Evolutionary conservation across 2,888 invertebrate species (phyloP), one percentile per base, ranked within the genome.

Genomic region (Octodonta nipae): DNA sequence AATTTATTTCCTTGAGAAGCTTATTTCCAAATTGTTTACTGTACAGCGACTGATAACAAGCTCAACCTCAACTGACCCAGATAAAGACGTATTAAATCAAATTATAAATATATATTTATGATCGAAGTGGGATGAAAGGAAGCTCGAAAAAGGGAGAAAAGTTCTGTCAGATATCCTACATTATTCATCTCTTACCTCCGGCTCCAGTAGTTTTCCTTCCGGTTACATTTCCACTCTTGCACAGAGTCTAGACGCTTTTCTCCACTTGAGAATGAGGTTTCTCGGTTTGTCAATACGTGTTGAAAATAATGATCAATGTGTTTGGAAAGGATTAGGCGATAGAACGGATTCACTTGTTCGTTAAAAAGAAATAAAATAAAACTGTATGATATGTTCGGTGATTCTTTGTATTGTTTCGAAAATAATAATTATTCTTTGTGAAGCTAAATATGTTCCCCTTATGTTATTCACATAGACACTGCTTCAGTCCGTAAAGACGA

Each of bases 131-230:
- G 30, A 33, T 32, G 15, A 25, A 37, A 30, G 30, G 22, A 35
- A 37, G 16, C 30, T 10, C 32, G 25, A 32, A 26, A 27, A 34
- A 38, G 35, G 28, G 24, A 34, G 35, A 31, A 36, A 40, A 38
- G 33, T 37, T 39, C 39, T 38, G 37, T 42, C 34, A 55, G 53
- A 56, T 56, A 56, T 58, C 56, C 49, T 59, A 58, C 59, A 59
- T 60, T 58, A 60, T 60, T 60, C 60, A 60, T 59, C 57, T 53
- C 49, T 51, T 49, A 52, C 54, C 56, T 57, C 58, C 54, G 55
- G 53, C 57, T 54, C 50, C 53, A 50, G 51, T 57, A 55, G 57
- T 56, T 57, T 58, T 58, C 58, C 56, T 58, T 60, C 59, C 60
- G 54, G 57, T 54, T 56, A 58, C 59, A 59, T 58, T 58, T 59